Base-by-base conservation (phyloP, 2,113 vertebrate species). In the Oncorhynchus keta region DNA sequence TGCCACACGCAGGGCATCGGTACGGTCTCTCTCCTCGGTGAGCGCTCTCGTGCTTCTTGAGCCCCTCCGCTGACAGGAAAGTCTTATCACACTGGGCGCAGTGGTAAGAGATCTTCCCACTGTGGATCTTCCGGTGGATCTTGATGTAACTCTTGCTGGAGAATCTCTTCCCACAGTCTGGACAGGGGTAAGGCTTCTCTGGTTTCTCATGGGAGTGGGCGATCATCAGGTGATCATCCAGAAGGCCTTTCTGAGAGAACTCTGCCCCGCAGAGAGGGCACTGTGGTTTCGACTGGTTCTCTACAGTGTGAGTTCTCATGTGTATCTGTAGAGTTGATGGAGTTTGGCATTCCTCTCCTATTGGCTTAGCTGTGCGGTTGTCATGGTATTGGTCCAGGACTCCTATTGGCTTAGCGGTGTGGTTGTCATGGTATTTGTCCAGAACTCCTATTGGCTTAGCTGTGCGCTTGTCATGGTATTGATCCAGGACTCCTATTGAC, bases 131-230 rank as follows among this genome's bases (percentile, higher is more conserved):
- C 32, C 45, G 49, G 28, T 91, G 90, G 12, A 88, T 67, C 76
- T 90, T 81, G 5, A 85, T 64, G 49, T 81, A 81, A 6, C 81
- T 45, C 70, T 79, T 67, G 12, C 75, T 48, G 83, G 87, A 89
- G 70, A 94, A 95, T 2, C 85, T 88, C 83, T 94, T 94, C 55
- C 83, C 89, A 57, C 94, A 94, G 70, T 81, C 75, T 1, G 81
- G 61, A 72, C 86, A 88, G 1, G 59, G 70, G 2, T 73, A 79
- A 5, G 86, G 86, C 26, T 83, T 88, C 65, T 51, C 84, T 79
- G 84, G n/a, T 6, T 24, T 14, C 16, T 55, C 51, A 18, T 55
- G 51, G 51, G 51, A 55, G 26, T 59, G 87, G 69, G 13, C 74
- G 12, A 55, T 55, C 32, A 73, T 14, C 0, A 76, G 76, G 51